Evolutionary conservation across 2,797 vertebrate species (phyloP).

Genomic region (Lateolabrax maculatus): DNA sequence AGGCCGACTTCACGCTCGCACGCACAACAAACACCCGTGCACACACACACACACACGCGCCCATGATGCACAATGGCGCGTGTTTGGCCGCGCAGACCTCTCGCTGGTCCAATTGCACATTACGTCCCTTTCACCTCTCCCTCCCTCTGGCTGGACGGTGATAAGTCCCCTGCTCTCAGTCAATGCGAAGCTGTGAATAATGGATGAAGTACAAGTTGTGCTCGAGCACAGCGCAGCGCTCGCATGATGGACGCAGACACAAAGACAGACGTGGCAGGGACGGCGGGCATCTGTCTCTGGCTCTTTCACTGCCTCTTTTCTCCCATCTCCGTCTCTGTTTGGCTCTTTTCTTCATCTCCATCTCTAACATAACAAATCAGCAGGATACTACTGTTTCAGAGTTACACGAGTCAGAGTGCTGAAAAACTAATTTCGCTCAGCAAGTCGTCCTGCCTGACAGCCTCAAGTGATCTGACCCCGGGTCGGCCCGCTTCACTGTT

Average conservation of each 20-base stretch:
- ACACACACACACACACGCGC: slow-evolving; percentile 6
- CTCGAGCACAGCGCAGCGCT: slow-evolving; percentile 31
- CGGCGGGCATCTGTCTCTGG: slow-evolving; percentile 28
- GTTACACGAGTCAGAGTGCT: slow-evolving; percentile 8
- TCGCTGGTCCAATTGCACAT: slow-evolving; percentile 33
- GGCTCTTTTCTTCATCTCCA: neutral
- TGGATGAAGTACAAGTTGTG: slow-evolving; percentile 70
- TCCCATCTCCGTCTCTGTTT: neutral
- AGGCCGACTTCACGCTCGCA: neutral
- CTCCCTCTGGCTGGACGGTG: slow-evolving; percentile 61
- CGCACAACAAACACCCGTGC: slow-evolving; percentile 20
- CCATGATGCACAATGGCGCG: slow-evolving; percentile 1
- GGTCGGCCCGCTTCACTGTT: slow-evolving; percentile 28
- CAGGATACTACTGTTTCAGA: neutral
- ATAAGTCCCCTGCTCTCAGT: slow-evolving; percentile 59
- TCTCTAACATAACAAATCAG: slow-evolving; percentile 22
- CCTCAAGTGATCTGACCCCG: slow-evolving; percentile 36
- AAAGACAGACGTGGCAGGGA: slow-evolving; percentile 29
- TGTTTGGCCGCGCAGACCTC: slow-evolving; percentile 22
- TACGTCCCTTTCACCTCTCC: slow-evolving; percentile 65
- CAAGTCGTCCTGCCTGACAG: slow-evolving; percentile 13
- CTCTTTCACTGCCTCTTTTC: neutral
- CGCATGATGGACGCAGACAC: slow-evolving; percentile 54
- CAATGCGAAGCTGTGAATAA: slow-evolving; percentile 69
- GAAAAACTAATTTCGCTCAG: slow-evolving; percentile 27